These are phyloP conservation scores for Galerucella pusilla DNA, from an alignment of 2,888 invertebrate species.

Conservation along the genomic window DNA sequence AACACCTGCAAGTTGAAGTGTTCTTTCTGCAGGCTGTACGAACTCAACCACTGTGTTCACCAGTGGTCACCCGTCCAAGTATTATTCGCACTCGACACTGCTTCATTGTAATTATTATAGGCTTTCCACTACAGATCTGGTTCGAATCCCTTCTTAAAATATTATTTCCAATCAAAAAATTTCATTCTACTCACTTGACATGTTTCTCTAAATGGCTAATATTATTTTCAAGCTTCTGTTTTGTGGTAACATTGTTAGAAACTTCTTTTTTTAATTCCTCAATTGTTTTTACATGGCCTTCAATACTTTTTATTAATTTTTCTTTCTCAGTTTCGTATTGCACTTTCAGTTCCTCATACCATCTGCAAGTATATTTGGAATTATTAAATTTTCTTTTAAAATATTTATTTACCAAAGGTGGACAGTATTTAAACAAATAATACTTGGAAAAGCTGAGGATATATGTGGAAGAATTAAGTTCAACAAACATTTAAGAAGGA, in stretches of 20 bases:
- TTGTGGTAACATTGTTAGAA: slow-evolving; percentile 63
- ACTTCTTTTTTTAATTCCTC: slow-evolving; percentile 67
- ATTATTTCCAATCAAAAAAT: too few species aligned
- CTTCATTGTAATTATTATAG: too few species aligned
- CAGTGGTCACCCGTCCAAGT: too few species aligned
- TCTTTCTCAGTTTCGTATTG: slow-evolving; percentile 78
- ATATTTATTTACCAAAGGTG: background rate
- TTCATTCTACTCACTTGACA: slow-evolving; percentile 57
- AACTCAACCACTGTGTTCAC: too few species aligned
- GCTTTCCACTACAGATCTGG: too few species aligned
- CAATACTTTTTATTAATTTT: slow-evolving; percentile 69
- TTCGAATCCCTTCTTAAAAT: too few species aligned
- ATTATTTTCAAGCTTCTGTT: slow-evolving; percentile 67
- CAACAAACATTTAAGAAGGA: too few species aligned
- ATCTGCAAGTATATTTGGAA: slow-evolving; percentile 60
- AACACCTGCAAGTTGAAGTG: too few species aligned
- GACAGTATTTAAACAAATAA: background rate
- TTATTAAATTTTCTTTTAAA: background rate
- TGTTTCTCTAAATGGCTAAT: slow-evolving; percentile 69
- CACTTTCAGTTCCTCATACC: slow-evolving; percentile 79
- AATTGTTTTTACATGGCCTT: slow-evolving; percentile 65
- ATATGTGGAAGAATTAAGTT: too few species aligned
- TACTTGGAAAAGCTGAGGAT: too few species aligned
- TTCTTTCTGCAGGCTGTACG: too few species aligned
- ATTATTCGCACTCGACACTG: too few species aligned